Evolutionary conservation across 1,140 invertebrate species (phyloP).

Genomic region (Drosophila pallidifrons): DNA sequence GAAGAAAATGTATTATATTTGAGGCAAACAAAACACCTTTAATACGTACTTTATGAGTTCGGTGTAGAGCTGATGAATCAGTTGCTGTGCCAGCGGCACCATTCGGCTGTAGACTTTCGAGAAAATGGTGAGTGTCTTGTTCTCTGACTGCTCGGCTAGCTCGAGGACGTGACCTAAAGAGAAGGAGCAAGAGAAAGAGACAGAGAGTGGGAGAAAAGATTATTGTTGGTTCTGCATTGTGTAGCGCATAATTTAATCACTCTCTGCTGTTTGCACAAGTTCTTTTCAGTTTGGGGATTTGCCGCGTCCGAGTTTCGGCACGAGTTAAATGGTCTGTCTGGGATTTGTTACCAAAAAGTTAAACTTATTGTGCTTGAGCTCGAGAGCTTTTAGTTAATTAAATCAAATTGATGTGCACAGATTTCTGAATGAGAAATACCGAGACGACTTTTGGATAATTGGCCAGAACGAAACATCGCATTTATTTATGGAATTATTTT

Average conservation of each 20-base stretch:
- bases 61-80: slow-evolving; percentile 89
- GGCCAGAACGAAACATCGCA: not conserved
- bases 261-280: slow-evolving; percentile 47
- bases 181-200: slow-evolving; percentile 29
- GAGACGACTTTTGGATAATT: not conserved
- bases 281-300: slow-evolving; percentile 43
- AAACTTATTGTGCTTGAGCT: slow-evolving; percentile 16
- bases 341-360: slow-evolving; percentile 63
- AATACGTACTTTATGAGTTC: slow-evolving; percentile 88
- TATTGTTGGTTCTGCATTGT: slow-evolving; percentile 55
- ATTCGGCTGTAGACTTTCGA: slow-evolving; percentile 91
- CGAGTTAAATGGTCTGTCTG: slow-evolving; percentile 65
- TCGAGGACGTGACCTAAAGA: slow-evolving; percentile 90
- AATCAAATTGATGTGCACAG: slow-evolving; percentile 62
- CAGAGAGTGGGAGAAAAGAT: slow-evolving; percentile 29
- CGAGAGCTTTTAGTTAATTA: slow-evolving; percentile 76
- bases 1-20: not conserved
- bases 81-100: slow-evolving; percentile 87
- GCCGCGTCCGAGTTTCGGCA: slow-evolving; percentile 14
- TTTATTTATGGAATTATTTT: not conserved
- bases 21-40: not conserved
- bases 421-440: not conserved
- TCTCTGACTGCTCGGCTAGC: slow-evolving; percentile 91
- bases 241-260: slow-evolving; percentile 73
- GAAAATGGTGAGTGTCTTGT: slow-evolving; percentile 91